Evolutionary conservation across 2,888 invertebrate species (phyloP).

Genomic region (Andrena flavipes): DNA sequence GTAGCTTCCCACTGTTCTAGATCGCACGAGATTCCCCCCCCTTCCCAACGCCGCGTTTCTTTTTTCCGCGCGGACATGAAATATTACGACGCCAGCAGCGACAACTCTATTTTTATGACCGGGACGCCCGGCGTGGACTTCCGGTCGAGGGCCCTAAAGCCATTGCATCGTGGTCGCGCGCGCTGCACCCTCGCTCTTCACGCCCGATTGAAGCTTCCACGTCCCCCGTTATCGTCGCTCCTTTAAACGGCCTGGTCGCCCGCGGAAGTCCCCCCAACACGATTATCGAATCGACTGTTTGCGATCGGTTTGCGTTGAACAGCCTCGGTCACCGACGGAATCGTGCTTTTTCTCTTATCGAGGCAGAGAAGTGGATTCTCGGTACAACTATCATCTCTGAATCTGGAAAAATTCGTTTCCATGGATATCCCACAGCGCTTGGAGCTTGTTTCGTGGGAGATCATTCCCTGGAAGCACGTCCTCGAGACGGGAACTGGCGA

Average conservation of each 20-base stretch:
- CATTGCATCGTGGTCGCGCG: slow-evolving; percentile 43
- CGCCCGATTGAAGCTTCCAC: slow-evolving; percentile 40
- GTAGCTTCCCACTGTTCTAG: slow-evolving; percentile 33
- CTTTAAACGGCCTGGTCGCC: neutral
- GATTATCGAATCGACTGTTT: slow-evolving; percentile 18
- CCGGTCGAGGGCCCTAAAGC: slow-evolving; percentile 68
- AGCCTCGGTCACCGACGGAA: neutral
- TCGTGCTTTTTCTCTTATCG: too few species aligned
- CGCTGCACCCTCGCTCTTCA: slow-evolving; percentile 38
- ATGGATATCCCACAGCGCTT: too few species aligned
- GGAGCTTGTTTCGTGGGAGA: too few species aligned
- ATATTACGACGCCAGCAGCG: slow-evolving; percentile 76
- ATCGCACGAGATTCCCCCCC: slow-evolving; percentile 26
- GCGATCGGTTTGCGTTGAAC: neutral
- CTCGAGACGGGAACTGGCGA: too few species aligned
- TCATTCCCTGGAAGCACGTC: too few species aligned
- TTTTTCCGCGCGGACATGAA: slow-evolving; percentile 61
- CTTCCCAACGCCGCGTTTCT: slow-evolving; percentile 19
- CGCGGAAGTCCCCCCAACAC: slow-evolving; percentile 21
- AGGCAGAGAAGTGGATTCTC: too few species aligned
- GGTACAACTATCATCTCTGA: too few species aligned
- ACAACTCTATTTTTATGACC: slow-evolving; percentile 75
- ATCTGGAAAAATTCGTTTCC: too few species aligned
- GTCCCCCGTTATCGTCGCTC: slow-evolving; percentile 30
- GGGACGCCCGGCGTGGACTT: slow-evolving; percentile 60